Conservation (phyloP, 2,113 vertebrate genomes). For the Chaenocephalus aceratus region DNA sequence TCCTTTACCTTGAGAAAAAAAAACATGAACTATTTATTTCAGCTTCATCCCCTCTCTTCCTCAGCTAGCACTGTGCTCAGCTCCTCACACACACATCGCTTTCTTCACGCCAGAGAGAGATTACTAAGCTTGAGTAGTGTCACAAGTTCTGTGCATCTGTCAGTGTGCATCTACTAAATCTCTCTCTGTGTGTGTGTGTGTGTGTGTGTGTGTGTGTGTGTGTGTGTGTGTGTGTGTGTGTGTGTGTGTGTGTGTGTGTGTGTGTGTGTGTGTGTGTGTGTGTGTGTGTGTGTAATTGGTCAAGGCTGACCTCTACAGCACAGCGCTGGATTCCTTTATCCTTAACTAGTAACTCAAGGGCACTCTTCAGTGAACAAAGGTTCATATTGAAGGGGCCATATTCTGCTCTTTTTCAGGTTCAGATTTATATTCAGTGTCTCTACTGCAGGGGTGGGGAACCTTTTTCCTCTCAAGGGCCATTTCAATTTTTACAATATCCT, state of each 20-base stretch:
- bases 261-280: constrained; percentile 17
- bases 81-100: constrained; percentile 21
- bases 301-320: constrained; percentile 49
- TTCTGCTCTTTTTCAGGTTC: no score
- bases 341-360: constrained; percentile 20
- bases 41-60: constrained; percentile 24
- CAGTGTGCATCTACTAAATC: constrained; percentile 49
- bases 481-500: no score
- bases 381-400: background rate
- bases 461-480: no score
- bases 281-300: constrained; percentile 41
- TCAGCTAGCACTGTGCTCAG: constrained; percentile 36
- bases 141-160: constrained; percentile 30
- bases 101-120: constrained; percentile 41
- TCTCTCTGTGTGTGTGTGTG: constrained; percentile 35
- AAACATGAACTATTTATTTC: constrained; percentile 37
- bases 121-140: constrained; percentile 40
- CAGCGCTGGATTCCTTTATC: constrained; percentile 29
- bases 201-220: constrained; percentile 19
- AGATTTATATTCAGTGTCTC: no score
- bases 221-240: constrained; percentile 21
- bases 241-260: constrained; percentile 22
- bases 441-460: no score
- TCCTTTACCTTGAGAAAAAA: constrained; percentile 9
- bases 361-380: background rate